phyloP scores from a whole-genome alignment of 2,888 invertebrate genomes.

The Erebia ligea region DNA sequence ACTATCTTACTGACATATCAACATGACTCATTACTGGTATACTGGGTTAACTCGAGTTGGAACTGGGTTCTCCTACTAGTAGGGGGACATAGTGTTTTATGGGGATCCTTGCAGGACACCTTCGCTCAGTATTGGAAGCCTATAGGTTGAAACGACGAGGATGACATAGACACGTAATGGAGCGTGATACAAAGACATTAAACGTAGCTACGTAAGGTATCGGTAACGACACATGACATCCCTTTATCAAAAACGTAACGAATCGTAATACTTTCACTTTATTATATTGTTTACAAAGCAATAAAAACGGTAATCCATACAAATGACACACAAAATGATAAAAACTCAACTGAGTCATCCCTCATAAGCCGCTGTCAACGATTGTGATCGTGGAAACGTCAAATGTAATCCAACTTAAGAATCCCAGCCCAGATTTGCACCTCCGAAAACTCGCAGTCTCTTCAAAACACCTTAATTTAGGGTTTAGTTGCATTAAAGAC shows the following conservation, averaged over 20 bases:
- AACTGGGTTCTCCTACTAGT: no score
- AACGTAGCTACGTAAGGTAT: no score
- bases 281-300: background rate
- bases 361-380: constrained; percentile 29
- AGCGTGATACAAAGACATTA: no score
- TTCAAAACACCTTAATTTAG: constrained; percentile 1
- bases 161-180: no score
- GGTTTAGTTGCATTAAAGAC: background rate
- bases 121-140: no score
- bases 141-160: no score
- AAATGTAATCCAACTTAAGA: constrained; percentile 29
- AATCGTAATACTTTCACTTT: background rate
- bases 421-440: constrained; percentile 31
- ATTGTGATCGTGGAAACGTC: constrained; percentile 31
- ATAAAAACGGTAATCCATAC: constrained; percentile 14
- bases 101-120: no score
- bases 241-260: background rate
- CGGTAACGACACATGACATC: background rate
- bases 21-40: no score
- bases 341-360: constrained; percentile 19
- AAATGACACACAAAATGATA: constrained; percentile 23
- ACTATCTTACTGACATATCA: no score
- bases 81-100: no score
- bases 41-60: no score
- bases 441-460: constrained; percentile 13